Base-by-base conservation (phyloP, 1,140 invertebrate species). In the Telenomus remus region DNA sequence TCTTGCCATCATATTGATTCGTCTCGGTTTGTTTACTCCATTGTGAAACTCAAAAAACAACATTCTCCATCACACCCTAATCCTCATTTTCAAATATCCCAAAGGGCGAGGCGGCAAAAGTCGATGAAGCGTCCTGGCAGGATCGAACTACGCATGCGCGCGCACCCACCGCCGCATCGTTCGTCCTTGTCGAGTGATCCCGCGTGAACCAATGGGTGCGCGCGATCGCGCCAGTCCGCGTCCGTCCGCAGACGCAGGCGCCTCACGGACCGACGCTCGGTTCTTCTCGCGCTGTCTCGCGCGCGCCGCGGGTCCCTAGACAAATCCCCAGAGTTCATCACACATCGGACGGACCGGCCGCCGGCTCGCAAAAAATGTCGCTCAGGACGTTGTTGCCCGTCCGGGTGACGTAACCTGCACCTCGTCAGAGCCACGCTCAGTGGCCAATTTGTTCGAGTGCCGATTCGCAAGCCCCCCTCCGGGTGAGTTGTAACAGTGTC, bases 321-420 rank as follows among this genome's bases (percentile, higher is more conserved):
- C 19, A 33, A 46, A 1, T 46, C 42, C 53, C 42, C 42, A 56
- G 39, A 34, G 33, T 15, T 27, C 6, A 16, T 43, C 33, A 14
- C 19, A 27, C 19, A 27, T 27, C 6, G 19, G 19, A 27, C 19
- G 19, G 19, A 27, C 19, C 19, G 19, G 19, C 6, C 19, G 19
- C 59, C 59, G 59, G 59, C 59, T 33, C 39, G 4, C n/a, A n/a
- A 14, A 51, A 61, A 61, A 61, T 61, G 59, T 51, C 59, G 59
- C 10, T n/a, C 8, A 13, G 37, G 59, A 61, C 59, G 51, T 43
- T 61, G 43, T 51, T 37, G 13, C 27, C 12, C 59, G 48, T 27
- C 42, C 60, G 50, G 42, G 33, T 63, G 42, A 63, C 60, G 42
- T 53, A 63, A 55, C 42, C 19, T 27, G 19, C 6, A 27, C 33